Evolutionary conservation across 1,140 invertebrate species (phyloP).

Genomic region (Thalassaphorura encarpata): DNA sequence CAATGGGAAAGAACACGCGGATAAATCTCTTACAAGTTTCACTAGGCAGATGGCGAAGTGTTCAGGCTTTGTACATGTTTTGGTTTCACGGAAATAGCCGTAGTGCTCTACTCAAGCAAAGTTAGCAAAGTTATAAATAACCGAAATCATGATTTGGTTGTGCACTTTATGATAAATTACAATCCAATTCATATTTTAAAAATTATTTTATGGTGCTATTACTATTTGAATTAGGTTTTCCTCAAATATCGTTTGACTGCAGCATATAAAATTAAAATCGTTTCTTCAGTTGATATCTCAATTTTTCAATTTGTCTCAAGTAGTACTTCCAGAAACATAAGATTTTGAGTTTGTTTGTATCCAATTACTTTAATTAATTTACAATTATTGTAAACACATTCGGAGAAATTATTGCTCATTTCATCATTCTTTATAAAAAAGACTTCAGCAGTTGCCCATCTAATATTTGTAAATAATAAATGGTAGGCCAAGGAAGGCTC

Average conservation of each 20-base stretch:
- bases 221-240: not conserved
- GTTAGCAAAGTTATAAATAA: not conserved
- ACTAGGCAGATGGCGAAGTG: too few relatives aligned
- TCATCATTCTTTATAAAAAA: not conserved
- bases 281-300: not conserved
- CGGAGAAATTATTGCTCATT: not conserved
- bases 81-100: not conserved
- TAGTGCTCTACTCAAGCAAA: not conserved
- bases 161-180: too few relatives aligned
- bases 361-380: too few relatives aligned
- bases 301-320: not conserved
- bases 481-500: slow-evolving; percentile 8
- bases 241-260: not conserved
- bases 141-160: not conserved
- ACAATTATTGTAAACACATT: not conserved
- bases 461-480: slow-evolving; percentile 4
- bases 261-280: not conserved
- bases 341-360: not conserved
- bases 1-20: too few relatives aligned
- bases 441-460: not conserved
- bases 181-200: not conserved
- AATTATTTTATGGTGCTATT: not conserved
- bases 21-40: too few relatives aligned
- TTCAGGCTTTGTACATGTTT: too few relatives aligned
- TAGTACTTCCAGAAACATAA: not conserved